Evolutionary conservation across 2,888 invertebrate genomes (phyloP).

Genomic region (Chirona hameri): DNA sequence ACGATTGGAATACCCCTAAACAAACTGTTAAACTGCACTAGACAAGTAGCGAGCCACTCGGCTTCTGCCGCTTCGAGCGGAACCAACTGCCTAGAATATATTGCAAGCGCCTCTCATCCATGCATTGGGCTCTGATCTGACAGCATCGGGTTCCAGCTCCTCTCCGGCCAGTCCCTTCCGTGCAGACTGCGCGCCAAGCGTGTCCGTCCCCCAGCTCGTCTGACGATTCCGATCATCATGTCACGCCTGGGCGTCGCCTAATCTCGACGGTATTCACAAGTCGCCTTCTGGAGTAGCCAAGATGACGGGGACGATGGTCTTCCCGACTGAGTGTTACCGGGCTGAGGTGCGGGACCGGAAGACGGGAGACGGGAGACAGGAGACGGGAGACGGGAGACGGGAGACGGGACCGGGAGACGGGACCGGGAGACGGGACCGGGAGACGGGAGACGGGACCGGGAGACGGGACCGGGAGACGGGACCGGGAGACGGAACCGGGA

Average conservation of each 20-base stretch:
- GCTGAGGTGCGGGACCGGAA: no score
- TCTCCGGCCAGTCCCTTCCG: no score
- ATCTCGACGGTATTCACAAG: neutral
- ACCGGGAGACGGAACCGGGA: no score
- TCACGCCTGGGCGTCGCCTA: neutral
- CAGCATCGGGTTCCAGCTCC: no score
- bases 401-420: no score
- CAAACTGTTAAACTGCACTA: neutral
- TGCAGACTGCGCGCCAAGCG: no score
- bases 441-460: no score
- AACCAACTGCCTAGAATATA: neutral
- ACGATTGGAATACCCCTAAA: neutral
- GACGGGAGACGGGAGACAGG: no score
- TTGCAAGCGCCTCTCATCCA: neutral
- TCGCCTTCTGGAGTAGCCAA: neutral
- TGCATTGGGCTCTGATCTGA: neutral
- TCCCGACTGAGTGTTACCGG: no score
- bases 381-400: no score
- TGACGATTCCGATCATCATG: neutral
- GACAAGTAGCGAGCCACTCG: neutral
- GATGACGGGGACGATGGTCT: neutral
- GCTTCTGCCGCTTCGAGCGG: neutral
- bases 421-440: no score
- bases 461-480: no score
- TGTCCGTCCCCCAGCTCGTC: neutral